Base-by-base conservation (phyloP, 2,113 vertebrate species). In the Burhinus oedicnemus region DNA sequence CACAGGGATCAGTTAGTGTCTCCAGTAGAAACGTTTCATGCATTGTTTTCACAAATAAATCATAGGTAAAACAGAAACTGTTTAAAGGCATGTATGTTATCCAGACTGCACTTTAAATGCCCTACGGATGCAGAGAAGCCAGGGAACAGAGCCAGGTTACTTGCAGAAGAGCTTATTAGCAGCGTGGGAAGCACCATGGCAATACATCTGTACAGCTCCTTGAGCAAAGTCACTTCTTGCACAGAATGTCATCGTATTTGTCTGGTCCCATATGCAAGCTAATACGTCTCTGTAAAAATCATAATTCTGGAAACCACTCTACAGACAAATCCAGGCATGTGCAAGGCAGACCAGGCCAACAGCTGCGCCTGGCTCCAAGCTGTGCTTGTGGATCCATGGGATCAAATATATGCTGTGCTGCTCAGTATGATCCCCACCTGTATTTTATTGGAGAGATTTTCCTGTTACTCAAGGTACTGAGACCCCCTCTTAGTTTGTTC, bases 301-400 rank as follows among this genome's bases (percentile, higher is more conserved):
- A 4, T 4, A 9, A 4, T 14, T 58, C 78, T 55, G 18, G 29
- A 38, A 58, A 58, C 0, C 3, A 1, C 30, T 49, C 23, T 42
- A 3, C 16, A 54, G 60, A n/a, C 17, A 62, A 66, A 18, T 22
- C 19, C 68, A 54, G n/a, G 27, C 5, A 20, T 11, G 23, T 44
- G 47, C 49, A 40, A 34, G n/a, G 55, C 72, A 25, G 14, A 7
- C 38, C 54, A 22, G 52, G n/a, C 32, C 70, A 17, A 15, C 11
- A 32, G 45, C 65, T 87, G 45, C 0, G 0, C 5, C 76, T 34
- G 29, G 21, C 62, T 64, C 17, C 71, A 45, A 27, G 42, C 18
- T 68, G 66, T 55, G 47, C 52, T 10, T 3, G 0, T 4, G 64
- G 10, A 26, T 40, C 55, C 32, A 2, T 6, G 71, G 25, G 27